Percentiles rank a stretch among this genome's conserved stretches.
Conservation (phyloP, 23 tunicate species). For the Pegea sp. region DNA sequence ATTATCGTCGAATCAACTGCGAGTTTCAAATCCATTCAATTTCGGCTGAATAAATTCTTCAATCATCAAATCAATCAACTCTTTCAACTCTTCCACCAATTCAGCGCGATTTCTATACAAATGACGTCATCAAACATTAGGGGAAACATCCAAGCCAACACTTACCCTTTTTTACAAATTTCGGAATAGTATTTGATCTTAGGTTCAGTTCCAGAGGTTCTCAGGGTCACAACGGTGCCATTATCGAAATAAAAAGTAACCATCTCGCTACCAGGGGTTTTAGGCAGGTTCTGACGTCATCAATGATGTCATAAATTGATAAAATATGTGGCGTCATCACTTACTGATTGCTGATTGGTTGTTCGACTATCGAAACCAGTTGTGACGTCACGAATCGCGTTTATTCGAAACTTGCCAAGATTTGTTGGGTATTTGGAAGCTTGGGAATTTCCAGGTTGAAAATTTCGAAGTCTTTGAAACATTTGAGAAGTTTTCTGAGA, state of each 20-base stretch:
- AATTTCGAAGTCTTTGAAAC: constrained; percentile 61
- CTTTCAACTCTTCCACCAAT: constrained; percentile 15
- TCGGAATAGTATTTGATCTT: constrained; percentile 89
- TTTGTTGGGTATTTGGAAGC: constrained; percentile 10
- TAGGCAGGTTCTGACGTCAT: constrained; percentile 35
- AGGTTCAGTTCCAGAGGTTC: constrained; percentile 91
- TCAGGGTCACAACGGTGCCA: constrained; percentile 49
- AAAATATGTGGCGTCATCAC: too few species aligned
- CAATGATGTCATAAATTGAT: too few species aligned
- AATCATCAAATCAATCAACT: constrained; percentile 19
- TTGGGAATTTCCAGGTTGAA: too few species aligned
- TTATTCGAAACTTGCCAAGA: constrained; percentile 36
- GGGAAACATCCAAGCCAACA: neutral
- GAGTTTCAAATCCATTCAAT: constrained; percentile 32
- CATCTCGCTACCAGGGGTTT: constrained; percentile 53
- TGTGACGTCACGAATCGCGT: constrained; percentile 49
- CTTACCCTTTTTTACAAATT: constrained; percentile 9
- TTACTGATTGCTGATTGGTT: too few species aligned
- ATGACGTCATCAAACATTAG: neutral
- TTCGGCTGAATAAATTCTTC: constrained; percentile 60
- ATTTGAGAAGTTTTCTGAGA: constrained; percentile 22
- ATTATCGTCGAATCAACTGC: too few species aligned
- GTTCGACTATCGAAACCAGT: constrained; percentile 84
- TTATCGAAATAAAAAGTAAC: constrained; percentile 71
- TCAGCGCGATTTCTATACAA: constrained; percentile 10